Conservation (phyloP, 2,888 invertebrate species). For the Empis livida region DNA sequence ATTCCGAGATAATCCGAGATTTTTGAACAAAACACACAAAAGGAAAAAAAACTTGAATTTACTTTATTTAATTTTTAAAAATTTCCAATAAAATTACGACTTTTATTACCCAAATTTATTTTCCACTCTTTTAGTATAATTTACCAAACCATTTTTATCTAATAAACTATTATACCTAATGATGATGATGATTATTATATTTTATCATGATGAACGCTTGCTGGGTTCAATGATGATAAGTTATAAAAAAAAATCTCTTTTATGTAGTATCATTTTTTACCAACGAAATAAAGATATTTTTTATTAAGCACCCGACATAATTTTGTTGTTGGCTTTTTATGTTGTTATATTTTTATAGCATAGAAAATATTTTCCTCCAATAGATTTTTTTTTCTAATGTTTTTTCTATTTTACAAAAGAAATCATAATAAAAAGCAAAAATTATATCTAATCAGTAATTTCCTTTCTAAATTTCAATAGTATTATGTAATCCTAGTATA, state of each 20-base stretch:
- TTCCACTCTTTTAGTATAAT: too few relatives aligned
- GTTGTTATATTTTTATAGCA: not conserved
- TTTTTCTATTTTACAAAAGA: not conserved
- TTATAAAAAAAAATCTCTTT: too few relatives aligned
- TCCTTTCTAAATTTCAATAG: conserved; percentile 4
- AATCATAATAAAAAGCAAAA: not conserved
- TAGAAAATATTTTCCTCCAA: not conserved
- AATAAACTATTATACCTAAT: too few relatives aligned
- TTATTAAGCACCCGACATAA: too few relatives aligned
- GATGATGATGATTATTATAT: not conserved
- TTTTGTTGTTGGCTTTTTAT: not conserved
- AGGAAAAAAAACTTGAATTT: not conserved
- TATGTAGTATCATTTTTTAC: too few relatives aligned
- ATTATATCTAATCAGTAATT: not conserved
- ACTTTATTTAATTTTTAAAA: not conserved
- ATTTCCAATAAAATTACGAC: too few relatives aligned
- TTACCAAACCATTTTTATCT: too few relatives aligned
- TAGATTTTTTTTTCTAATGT: not conserved
- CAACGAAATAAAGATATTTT: too few relatives aligned
- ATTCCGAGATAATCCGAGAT: conserved; percentile 11
- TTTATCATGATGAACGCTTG: too few relatives aligned
- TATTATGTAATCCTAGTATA: conserved; percentile 32
- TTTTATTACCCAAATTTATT: too few relatives aligned
- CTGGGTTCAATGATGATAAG: too few relatives aligned
- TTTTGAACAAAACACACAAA: not conserved